Evolutionary conservation across 2,113 vertebrate genomes (phyloP), one percentile per base, ranked within the genome.

Genomic region (Ammodytes dubius): DNA sequence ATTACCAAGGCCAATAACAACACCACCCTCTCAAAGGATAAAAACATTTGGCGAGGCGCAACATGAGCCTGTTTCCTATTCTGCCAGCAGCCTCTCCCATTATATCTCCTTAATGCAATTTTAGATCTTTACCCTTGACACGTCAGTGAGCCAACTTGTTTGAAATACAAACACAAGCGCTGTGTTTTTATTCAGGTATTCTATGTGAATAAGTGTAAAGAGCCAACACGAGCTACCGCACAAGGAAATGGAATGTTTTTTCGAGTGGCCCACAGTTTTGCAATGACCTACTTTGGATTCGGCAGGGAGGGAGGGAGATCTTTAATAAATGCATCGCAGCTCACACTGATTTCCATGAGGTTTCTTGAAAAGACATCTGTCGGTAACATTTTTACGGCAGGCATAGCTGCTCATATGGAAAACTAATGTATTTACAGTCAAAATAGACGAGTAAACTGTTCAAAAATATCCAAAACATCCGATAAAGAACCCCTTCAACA

Each of bases 221-320:
- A 50, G 37, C 15, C 47, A 50, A 14, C 27, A 14, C 42, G 53
- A 53, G 77, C 42, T 42, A 19, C 15, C n/a, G 19, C 46, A 54
- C 75, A 42, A 1, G 27, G 66, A 68, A 49, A 66, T 27, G 27
- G 27, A 27, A 27, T 27, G 27, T 27, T 27, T 27, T 27, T 27
- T 27, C 27, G 50, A 79, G 67, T 46, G 77, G 80, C 57, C 72
- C 76, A 60, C 75, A 81, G 70, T 88, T 90, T 83, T 74, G 78
- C 79, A 78, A 59, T 92, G 91, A 91, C 93, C 91, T 90, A 92
- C 77, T 92, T 93, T 81, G 42, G 71, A 83, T 84, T 81, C 83
- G 72, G 74, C 83, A 75, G 73, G 27, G 63, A 35, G 74, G 57
- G 42, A 37, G 68, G 53, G 69, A 15, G 47, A 72, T 83, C 42